Evolutionary conservation across 2,113 vertebrate genomes (phyloP).

Genomic region (Ctenomys sociabilis): DNA sequence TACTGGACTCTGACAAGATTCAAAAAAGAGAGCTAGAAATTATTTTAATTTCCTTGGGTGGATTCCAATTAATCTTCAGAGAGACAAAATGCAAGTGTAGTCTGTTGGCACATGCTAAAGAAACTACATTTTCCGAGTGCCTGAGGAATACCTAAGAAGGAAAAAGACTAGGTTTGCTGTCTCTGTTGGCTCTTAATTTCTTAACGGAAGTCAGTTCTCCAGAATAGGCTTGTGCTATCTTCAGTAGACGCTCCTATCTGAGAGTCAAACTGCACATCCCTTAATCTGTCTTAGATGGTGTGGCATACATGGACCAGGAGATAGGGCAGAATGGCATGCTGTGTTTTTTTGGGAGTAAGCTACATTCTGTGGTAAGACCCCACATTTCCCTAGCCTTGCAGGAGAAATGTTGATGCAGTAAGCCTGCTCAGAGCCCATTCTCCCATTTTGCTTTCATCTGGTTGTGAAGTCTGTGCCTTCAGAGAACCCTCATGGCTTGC

Average conservation of each 20-base stretch:
- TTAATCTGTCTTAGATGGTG: background rate
- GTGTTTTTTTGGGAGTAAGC: background rate
- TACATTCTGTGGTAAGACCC: background rate
- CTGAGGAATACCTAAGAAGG: constrained; percentile 20
- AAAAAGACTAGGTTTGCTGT: background rate
- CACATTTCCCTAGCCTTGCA: background rate
- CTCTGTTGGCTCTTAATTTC: constrained; percentile 46
- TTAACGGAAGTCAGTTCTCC: background rate
- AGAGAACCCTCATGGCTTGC: background rate
- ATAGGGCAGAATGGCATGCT: background rate
- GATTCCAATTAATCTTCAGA: constrained; percentile 64
- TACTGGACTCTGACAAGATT: background rate
- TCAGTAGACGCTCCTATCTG: background rate
- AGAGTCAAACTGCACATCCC: background rate
- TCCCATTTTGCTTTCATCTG: background rate
- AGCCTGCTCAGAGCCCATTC: background rate
- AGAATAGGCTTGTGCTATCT: background rate
- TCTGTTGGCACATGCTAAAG: constrained; percentile 33
- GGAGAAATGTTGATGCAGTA: background rate
- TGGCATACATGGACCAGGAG: background rate
- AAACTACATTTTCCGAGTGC: constrained; percentile 36
- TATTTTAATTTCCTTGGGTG: constrained; percentile 63
- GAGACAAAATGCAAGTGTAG: constrained; percentile 49
- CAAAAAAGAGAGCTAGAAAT: background rate
- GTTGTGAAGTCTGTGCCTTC: background rate